Evolutionary conservation across 2,113 vertebrate species (phyloP), one percentile per base, ranked within the genome.

Genomic region (Girardinichthys multiradiatus): DNA sequence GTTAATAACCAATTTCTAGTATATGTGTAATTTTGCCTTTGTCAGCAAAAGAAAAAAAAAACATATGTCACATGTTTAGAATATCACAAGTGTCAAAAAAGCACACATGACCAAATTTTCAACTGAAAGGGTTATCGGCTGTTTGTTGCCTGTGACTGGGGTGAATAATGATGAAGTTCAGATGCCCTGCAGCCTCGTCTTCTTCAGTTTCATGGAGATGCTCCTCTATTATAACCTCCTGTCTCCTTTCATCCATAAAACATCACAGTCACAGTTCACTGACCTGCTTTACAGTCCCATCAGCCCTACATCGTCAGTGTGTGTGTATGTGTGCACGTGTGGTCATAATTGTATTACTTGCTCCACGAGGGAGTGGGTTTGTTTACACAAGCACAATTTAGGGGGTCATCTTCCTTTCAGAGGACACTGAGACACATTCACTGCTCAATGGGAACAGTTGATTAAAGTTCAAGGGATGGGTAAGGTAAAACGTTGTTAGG

Each of bases 161-260:
- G 11, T 66, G 51, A 30, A 59, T 59, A 45, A 30, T 28, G 26
- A 29, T 15, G 31, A 24, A 4, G 15, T 29, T 62, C 30, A 66
- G 57, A 74, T n/a, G 19, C 14, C 63, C 59, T 62, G 72, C 57
- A 51, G 51, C 64, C 0, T 75, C 79, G 17, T 27, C 75, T 37
- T 77, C 85, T 85, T 74, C 65, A 61, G 73, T 83, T 85, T 83
- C 82, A 87, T 68, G 66, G 33, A 82, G 81, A 78, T 39, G 60
- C 57, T 81, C 64, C 13, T 3, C 72, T 66, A 60, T 87, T 64
- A 79, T 88, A 80, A 77, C 77, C 77, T 61, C 42, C 60, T 2
- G 83, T 69, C 68, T 62, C 6, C 57, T 21, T 48, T 72, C 68
- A 82, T 87, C 62, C 59, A 89, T 85, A 42, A 87, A 81, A 24